These are phyloP conservation scores for Pantherophis alleghaniensis DNA, from an alignment of 2,797 vertebrate species.

Conservation along the genomic window DNA sequence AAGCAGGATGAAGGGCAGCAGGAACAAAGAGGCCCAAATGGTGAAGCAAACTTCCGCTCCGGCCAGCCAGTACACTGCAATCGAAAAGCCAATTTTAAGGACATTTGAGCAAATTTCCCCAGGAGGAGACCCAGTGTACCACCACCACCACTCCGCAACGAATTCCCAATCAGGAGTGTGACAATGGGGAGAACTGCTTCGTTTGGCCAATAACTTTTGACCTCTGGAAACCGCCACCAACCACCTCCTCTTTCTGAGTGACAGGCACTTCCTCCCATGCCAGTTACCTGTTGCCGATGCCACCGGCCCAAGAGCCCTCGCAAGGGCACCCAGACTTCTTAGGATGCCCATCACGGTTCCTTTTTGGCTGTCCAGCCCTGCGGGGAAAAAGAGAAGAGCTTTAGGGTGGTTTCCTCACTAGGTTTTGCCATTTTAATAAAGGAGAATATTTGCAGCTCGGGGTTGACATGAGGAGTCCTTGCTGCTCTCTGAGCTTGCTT, in stretches of 20 bases:
- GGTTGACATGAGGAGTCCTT: not conserved
- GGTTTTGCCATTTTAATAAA: not conserved
- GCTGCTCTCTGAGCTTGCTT: not conserved
- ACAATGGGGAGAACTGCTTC: not conserved
- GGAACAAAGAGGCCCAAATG: slow-evolving; percentile 76
- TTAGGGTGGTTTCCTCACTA: not conserved
- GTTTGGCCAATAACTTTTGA: not conserved
- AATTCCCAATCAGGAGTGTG: not conserved
- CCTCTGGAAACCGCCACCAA: not conserved
- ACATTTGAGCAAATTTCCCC: not conserved
- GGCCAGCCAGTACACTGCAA: slow-evolving; percentile 89
- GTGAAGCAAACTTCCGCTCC: slow-evolving; percentile 86
- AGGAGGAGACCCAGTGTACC: not conserved
- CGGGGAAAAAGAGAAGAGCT: not conserved
- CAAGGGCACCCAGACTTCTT: slow-evolving; percentile 90
- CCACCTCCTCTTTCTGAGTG: not conserved
- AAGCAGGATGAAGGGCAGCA: slow-evolving; percentile 83
- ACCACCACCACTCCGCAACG: no score
- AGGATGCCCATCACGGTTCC: slow-evolving; percentile 95
- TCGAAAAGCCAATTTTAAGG: not conserved
- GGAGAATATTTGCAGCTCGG: not conserved
- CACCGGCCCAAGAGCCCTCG: slow-evolving; percentile 87
- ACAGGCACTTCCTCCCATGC: not conserved
- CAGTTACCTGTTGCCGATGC: slow-evolving; percentile 84
- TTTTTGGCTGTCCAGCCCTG: slow-evolving; percentile 88